phyloP scores from a whole-genome alignment of 2,888 invertebrate species.

The Junonia oenone region DNA sequence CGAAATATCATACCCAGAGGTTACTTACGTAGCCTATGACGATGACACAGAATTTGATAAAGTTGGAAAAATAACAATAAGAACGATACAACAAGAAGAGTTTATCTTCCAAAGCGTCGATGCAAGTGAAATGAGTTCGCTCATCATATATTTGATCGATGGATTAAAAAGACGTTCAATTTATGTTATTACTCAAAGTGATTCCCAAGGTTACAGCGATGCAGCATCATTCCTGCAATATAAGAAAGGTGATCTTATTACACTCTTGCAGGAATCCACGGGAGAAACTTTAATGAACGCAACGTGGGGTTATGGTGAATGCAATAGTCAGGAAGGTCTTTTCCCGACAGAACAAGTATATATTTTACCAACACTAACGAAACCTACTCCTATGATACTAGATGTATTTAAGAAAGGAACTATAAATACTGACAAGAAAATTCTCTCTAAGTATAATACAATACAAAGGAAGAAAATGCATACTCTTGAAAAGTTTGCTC shows the following conservation, averaged over 20 bases:
- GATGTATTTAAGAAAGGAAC: conserved; percentile 82
- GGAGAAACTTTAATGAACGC: conserved; percentile 87
- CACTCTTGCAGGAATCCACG: conserved; percentile 85
- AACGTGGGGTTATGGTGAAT: conserved; percentile 86
- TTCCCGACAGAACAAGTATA: conserved; percentile 93
- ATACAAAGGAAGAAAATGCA: conserved; percentile 85
- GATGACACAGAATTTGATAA: conserved; percentile 67
- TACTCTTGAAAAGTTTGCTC: conserved; percentile 90
- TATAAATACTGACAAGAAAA: conserved; percentile 61
- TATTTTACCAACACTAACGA: conserved; percentile 89
- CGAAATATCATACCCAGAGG: conserved; percentile 92
- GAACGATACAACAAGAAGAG: conserved; percentile 92
- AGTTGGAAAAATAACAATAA: conserved; percentile 85
- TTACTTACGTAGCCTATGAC: conserved; percentile 85
- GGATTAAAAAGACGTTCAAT: conserved; percentile 92
- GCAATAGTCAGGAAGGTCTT: conserved; percentile 86
- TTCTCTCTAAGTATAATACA: conserved; percentile 72
- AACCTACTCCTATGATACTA: conserved; percentile 85
- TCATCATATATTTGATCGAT: conserved; percentile 91
- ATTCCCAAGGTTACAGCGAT: conserved; percentile 77
- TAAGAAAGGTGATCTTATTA: conserved; percentile 89
- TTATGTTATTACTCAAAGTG: conserved; percentile 87
- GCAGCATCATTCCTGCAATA: conserved; percentile 79
- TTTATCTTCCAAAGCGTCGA: conserved; percentile 94
- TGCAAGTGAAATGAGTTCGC: conserved; percentile 89